A percentile compares a stretch with the other conserved stretches of the same genome.
Conservation (phyloP, 2,888 invertebrate species). For the Morpho helenor region DNA sequence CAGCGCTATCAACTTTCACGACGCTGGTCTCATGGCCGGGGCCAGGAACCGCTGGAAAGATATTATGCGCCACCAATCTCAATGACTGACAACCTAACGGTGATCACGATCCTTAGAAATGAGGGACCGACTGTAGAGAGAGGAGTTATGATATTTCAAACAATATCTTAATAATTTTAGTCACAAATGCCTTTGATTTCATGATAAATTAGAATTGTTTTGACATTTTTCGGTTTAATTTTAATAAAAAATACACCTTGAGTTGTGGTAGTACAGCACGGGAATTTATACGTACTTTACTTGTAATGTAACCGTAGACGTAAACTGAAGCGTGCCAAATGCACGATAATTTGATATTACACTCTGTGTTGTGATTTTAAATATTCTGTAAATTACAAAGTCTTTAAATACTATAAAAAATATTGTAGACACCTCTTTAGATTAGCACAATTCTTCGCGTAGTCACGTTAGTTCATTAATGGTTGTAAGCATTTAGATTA, state of each 20-base stretch:
- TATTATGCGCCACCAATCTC: too few relatives aligned
- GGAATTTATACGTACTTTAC: conserved; percentile 51
- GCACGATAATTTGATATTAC: conserved; percentile 77
- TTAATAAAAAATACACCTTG: neutral
- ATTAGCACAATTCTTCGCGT: conserved; percentile 79
- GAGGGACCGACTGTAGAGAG: too few relatives aligned
- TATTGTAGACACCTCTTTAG: conserved; percentile 74
- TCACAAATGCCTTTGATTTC: too few relatives aligned
- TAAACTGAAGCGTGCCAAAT: conserved; percentile 56
- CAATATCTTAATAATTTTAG: too few relatives aligned
- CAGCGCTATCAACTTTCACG: too few relatives aligned
- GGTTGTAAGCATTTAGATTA: conserved; percentile 71
- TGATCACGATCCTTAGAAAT: too few relatives aligned
- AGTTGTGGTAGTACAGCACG: conserved; percentile 29
- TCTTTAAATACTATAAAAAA: conserved; percentile 65
- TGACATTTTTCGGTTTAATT: neutral
- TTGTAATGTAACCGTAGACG: conserved; percentile 60
- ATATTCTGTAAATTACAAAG: conserved; percentile 76
- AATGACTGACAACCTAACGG: too few relatives aligned
- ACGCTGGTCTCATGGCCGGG: too few relatives aligned
- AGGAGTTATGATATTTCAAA: too few relatives aligned
- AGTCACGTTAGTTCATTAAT: conserved; percentile 69
- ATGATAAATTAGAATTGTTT: too few relatives aligned
- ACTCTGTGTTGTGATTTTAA: conserved; percentile 81
- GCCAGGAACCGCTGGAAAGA: too few relatives aligned